A percentile compares a stretch with the other conserved stretches of the same genome.
Evolutionary conservation across 2,113 vertebrate genomes (phyloP).

Genomic region (Myanophis thanlyinensis): DNA sequence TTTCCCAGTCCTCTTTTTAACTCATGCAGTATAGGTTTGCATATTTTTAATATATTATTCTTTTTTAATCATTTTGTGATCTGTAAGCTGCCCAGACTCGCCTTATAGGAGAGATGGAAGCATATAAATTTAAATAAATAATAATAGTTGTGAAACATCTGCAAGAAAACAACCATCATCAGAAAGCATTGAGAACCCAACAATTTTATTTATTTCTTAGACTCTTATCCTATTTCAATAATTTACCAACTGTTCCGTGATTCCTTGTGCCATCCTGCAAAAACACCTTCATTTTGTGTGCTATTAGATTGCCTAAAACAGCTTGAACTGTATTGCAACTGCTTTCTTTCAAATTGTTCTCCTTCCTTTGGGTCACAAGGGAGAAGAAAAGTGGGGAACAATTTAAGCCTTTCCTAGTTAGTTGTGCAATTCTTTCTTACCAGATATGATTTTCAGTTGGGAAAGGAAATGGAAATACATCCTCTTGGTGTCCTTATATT

Average conservation of each 20-base stretch:
- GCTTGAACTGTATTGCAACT: neutral
- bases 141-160: neutral
- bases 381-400: neutral
- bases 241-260: neutral
- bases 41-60: neutral
- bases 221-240: neutral
- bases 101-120: neutral
- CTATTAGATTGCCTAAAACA: neutral
- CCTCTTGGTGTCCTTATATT: slow-evolving; percentile 33
- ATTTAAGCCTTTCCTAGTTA: neutral
- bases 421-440: slow-evolving; percentile 17
- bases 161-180: neutral
- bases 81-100: neutral
- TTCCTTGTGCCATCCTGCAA: neutral
- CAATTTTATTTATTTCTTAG: neutral
- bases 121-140: no score
- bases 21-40: no score
- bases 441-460: slow-evolving; percentile 24
- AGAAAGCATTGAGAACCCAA: neutral
- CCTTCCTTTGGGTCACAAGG: neutral
- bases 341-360: neutral
- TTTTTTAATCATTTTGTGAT: neutral
- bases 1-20: no score
- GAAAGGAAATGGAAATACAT: slow-evolving; percentile 5
- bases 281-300: neutral